Conservation (phyloP, 2,888 invertebrate genomes). For the Amblyjoppa proteus region DNA sequence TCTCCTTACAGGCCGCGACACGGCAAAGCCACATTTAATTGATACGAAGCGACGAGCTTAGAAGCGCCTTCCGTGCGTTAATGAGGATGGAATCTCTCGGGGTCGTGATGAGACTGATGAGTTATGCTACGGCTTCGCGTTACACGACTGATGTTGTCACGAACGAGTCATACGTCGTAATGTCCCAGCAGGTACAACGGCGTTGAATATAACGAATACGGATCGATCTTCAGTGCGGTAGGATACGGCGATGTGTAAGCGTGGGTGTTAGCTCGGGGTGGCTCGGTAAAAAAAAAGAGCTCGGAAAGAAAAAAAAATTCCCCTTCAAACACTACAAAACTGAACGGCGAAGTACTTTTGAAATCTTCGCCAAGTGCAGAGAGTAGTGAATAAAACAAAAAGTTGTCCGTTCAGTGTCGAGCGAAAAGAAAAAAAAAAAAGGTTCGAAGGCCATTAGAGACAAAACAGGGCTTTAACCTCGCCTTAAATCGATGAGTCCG, state of each 20-base stretch:
- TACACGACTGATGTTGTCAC: conserved; percentile 2
- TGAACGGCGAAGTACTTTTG: neutral
- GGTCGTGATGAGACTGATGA: conserved; percentile 32
- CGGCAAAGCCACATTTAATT: neutral
- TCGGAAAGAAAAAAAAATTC: neutral
- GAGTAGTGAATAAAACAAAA: neutral
- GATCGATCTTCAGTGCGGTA: neutral
- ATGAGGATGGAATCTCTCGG: conserved; percentile 25
- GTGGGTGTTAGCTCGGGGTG: neutral
- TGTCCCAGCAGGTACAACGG: neutral
- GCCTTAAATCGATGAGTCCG: conserved; percentile 42
- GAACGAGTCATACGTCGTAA: conserved; percentile 7
- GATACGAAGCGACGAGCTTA: neutral
- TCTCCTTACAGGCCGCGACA: neutral
- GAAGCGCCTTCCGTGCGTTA: neutral
- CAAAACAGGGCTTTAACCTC: conserved; percentile 46
- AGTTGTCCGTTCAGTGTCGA: neutral
- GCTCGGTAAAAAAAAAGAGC: neutral
- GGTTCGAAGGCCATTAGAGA: conserved; percentile 17
- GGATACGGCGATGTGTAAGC: neutral
- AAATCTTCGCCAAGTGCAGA: neutral
- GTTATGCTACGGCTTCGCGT: conserved; percentile 1
- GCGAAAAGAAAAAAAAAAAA: neutral
- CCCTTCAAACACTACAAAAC: neutral
- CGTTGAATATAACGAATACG: neutral